phyloP scores from a whole-genome alignment of 2,797 vertebrate genomes.

The Rhinoraja longicauda region DNA sequence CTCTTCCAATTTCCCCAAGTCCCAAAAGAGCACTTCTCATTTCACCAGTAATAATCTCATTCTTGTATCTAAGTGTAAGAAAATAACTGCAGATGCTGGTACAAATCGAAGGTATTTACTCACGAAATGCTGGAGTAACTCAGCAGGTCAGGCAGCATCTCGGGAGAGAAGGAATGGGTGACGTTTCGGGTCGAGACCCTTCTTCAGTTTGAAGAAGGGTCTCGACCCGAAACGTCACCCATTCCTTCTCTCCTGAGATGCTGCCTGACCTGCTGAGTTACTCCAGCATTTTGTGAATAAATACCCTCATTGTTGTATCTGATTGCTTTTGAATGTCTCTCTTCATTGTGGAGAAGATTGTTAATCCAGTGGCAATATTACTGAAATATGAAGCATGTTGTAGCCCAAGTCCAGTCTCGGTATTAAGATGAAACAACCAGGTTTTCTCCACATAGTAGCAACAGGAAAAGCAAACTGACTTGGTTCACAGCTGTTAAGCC shows the following conservation, averaged over 20 bases:
- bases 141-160: too few species aligned
- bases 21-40: neutral
- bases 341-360: neutral
- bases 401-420: fast-evolving
- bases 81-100: too few species aligned
- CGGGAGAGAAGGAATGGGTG: too few species aligned
- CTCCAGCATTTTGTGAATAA: too few species aligned
- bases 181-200: too few species aligned
- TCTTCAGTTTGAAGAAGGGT: too few species aligned
- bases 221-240: too few species aligned
- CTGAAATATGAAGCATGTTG: neutral
- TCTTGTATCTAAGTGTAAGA: too few species aligned
- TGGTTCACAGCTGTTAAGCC: neutral
- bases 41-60: neutral
- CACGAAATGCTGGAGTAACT: too few species aligned
- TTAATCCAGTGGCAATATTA: neutral
- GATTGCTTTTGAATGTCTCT: neutral
- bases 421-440: neutral
- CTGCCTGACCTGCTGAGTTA: too few species aligned
- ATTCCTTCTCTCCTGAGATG: too few species aligned
- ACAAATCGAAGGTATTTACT: too few species aligned
- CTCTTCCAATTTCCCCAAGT: neutral
- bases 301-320: neutral
- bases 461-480: neutral
- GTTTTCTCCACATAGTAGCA: neutral